Evolutionary conservation across 2,113 vertebrate species (phyloP), one percentile per base, ranked within the genome.

Genomic region (Eira barbara): DNA sequence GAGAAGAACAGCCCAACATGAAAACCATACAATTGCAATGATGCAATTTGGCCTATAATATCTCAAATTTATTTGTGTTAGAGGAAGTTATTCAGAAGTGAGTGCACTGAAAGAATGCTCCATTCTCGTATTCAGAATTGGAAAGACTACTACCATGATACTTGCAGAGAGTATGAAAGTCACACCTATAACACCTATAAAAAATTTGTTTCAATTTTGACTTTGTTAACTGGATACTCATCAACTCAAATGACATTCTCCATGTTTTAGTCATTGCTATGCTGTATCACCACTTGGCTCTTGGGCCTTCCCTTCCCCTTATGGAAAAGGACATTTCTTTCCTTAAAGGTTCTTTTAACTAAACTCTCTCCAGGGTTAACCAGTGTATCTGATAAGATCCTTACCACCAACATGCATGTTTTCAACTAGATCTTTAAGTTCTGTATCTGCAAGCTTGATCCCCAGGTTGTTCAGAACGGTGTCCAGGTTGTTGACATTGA

Each of bases 381-480:
- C 55, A 27, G n/a, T 15, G 4, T 49, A 34, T 67, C 20, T 76
- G 47, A 61, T 67, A 55, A 84, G 29, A 89, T 87, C 39, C 94
- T 96, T 34, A 98, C 94, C 63, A 80, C 90, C 97, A 71, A 69
- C n/a, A 6, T n/a, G 34, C 2, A 93, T 52, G 65, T 23, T 63
- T 94, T 91, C 82, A 69, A 42, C 47, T 17, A 87, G 86, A n/a
- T 98, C 95, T 86, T 49, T 36, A 13, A 92, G 81, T 52, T 97
- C 82, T 3, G 42, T 49, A 63, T 87, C 83, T 65, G 86, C 20
- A 76, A 97, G 91, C 15, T 59, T 74, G 34, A 97, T 52, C 63
- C 89, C 86, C 47, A 98, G 31, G n/a, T 71, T 96, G 45, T 74
- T 52, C 39, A 97, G 74, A 85, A 95, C 2, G 18, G 55, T 80